phyloP scores from a whole-genome alignment of 2,113 vertebrate genomes.

The Orcinus orca region DNA sequence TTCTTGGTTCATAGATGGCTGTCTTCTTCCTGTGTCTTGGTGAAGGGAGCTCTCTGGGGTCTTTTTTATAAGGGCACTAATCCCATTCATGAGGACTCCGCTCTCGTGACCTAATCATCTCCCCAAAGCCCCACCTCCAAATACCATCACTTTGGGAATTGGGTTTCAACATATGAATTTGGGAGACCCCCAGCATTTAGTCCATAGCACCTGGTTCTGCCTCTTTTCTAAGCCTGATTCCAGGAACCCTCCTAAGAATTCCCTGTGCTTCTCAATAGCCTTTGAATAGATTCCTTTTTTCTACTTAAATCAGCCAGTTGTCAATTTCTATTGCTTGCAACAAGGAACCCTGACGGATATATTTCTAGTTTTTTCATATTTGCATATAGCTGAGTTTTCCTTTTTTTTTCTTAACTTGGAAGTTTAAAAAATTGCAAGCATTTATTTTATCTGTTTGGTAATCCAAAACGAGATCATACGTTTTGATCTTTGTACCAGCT shows the following conservation, averaged over 20 bases:
- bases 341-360: not conserved
- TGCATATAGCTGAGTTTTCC: not conserved
- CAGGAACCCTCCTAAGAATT: not conserved
- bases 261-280: not conserved
- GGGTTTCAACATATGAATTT: not conserved
- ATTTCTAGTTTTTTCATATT: not conserved
- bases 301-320: not conserved
- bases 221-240: not conserved
- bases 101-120: not conserved
- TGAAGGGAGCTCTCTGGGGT: not conserved
- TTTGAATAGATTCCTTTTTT: not conserved
- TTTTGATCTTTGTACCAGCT: not conserved
- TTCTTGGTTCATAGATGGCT: not conserved
- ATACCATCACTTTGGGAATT: not conserved
- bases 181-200: fast-evolving
- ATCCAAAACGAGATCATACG: too few species aligned
- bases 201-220: fast-evolving
- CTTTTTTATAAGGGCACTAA: not conserved
- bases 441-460: not conserved
- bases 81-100: not conserved
- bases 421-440: not conserved
- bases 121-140: not conserved
- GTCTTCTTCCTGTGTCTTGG: not conserved
- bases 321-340: not conserved
- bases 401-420: not conserved